Percentiles rank a stretch among this genome's conserved stretches.
Evolutionary conservation across 1,140 invertebrate genomes (phyloP).

Genomic region (Nylanderia fulva): DNA sequence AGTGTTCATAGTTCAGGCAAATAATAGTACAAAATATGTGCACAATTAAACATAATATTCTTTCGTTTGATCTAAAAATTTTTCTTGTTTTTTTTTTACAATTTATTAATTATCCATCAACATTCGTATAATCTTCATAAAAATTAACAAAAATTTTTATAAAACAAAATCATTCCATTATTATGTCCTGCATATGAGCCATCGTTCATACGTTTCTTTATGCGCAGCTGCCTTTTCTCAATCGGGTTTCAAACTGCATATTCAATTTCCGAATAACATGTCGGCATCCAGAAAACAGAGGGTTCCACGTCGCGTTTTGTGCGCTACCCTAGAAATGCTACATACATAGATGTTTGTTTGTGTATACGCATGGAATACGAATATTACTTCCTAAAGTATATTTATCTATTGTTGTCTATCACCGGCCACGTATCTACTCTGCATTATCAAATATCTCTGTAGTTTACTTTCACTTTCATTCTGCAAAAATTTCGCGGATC

Average conservation of each 20-base stretch:
- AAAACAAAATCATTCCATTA: not conserved
- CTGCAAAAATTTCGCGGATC: slow-evolving; percentile 22
- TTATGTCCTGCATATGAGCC: not conserved
- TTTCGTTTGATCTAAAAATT: not conserved
- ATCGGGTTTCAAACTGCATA: slow-evolving; percentile 66
- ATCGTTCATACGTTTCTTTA: slow-evolving; percentile 20
- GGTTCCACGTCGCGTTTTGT: not conserved
- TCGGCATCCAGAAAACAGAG: not conserved
- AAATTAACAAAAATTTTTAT: not conserved
- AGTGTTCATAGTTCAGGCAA: not conserved
- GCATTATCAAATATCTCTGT: slow-evolving; percentile 39
- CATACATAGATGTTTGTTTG: slow-evolving; percentile 5
- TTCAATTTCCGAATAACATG: slow-evolving; percentile 63
- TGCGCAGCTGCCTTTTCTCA: slow-evolving; percentile 1
- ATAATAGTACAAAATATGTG: slow-evolving; percentile 10
- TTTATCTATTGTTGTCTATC: slow-evolving; percentile 64
- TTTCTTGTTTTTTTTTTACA: not conserved
- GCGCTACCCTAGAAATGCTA: not conserved
- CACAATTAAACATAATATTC: not conserved
- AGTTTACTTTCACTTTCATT: slow-evolving; percentile 40
- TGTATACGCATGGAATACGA: not conserved
- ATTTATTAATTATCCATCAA: not conserved
- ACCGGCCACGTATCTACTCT: slow-evolving; percentile 15
- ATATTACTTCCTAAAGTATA: slow-evolving; percentile 58
- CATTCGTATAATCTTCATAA: not conserved